Percentiles rank a stretch among this genome's conserved stretches.
These are phyloP conservation scores for Drosophila elegans DNA, from an alignment of 1,140 invertebrate species.

Conservation along the genomic window DNA sequence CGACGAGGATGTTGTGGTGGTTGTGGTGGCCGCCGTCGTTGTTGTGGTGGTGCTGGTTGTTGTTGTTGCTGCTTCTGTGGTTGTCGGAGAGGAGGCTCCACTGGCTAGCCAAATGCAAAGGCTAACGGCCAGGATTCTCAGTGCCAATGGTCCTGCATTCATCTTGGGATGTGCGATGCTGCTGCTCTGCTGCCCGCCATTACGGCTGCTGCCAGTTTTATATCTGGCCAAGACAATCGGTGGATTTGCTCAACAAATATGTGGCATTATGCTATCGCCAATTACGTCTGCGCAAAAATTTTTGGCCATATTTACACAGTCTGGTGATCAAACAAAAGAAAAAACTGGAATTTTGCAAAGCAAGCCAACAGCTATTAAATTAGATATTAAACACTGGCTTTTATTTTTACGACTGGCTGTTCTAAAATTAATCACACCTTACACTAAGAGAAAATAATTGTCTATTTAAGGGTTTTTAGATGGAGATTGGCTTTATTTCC, in stretches of 20 bases:
- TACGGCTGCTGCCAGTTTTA: conserved; percentile 16
- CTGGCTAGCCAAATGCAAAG: conserved; percentile 27
- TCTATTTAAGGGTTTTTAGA: not conserved
- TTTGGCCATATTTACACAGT: conserved; percentile 47
- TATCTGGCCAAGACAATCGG: conserved; percentile 33
- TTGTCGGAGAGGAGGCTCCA: not conserved
- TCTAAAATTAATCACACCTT: conserved; percentile 60
- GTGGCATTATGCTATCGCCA: conserved; percentile 10
- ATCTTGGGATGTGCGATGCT: conserved; percentile 9
- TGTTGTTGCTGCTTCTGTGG: conserved; percentile 9
- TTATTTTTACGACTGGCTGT: conserved; percentile 46
- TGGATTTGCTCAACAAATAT: conserved; percentile 37
- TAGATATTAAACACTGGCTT: conserved; percentile 25
- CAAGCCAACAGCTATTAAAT: conserved; percentile 12
- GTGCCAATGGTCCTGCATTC: conserved; percentile 19
- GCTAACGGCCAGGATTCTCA: conserved; percentile 14
- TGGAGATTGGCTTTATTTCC: no score
- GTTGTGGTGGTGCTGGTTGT: conserved; percentile 16
- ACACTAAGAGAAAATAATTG: conserved; percentile 7
- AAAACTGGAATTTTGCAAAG: conserved; percentile 17
- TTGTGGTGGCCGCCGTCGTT: conserved; percentile 1
- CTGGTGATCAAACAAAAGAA: conserved; percentile 33
- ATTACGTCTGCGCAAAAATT: conserved; percentile 33
- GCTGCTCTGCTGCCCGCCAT: conserved; percentile 2
- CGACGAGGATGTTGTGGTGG: conserved; percentile 11